phyloP scores from a whole-genome alignment of 1,140 invertebrate genomes.

The Brachionus rubens region DNA sequence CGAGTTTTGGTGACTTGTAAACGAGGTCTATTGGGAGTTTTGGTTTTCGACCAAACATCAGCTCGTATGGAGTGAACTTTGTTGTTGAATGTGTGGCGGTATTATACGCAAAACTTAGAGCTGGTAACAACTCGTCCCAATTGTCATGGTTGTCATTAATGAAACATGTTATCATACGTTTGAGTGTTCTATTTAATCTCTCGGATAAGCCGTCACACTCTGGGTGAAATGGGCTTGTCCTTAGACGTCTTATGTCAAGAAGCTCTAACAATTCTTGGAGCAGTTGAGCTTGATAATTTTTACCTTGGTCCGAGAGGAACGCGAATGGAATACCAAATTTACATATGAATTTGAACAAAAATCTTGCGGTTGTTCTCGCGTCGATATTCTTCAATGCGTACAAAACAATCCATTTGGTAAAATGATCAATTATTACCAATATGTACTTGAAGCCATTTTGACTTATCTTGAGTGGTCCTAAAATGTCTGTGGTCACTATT shows the following conservation, averaged over 20 bases:
- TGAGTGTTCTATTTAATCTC: neutral
- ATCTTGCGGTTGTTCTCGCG: conserved; percentile 53
- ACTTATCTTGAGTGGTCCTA: no score
- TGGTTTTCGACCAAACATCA: neutral
- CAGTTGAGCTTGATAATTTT: conserved; percentile 48
- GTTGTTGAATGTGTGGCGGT: neutral
- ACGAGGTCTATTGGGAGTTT: neutral
- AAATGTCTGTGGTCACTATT: no score
- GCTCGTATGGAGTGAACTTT: neutral
- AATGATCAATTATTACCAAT: conserved; percentile 54
- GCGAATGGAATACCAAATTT: conserved; percentile 54
- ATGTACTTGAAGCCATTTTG: conserved; percentile 52
- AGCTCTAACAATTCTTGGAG: conserved; percentile 48
- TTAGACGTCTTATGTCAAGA: conserved; percentile 44
- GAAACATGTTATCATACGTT: no score
- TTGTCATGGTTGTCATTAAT: neutral
- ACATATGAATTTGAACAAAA: conserved; percentile 52
- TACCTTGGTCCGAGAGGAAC: conserved; percentile 55
- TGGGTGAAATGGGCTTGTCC: conserved; percentile 49
- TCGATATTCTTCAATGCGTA: conserved; percentile 56
- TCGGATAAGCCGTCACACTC: conserved; percentile 48
- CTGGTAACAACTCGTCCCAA: neutral
- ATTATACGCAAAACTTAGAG: neutral
- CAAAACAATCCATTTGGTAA: conserved; percentile 59
- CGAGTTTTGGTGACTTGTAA: neutral